These are phyloP conservation scores for Hermatobates lingyangjiaoensis DNA, from an alignment of 1,140 invertebrate genomes.

Conservation along the genomic window DNA sequence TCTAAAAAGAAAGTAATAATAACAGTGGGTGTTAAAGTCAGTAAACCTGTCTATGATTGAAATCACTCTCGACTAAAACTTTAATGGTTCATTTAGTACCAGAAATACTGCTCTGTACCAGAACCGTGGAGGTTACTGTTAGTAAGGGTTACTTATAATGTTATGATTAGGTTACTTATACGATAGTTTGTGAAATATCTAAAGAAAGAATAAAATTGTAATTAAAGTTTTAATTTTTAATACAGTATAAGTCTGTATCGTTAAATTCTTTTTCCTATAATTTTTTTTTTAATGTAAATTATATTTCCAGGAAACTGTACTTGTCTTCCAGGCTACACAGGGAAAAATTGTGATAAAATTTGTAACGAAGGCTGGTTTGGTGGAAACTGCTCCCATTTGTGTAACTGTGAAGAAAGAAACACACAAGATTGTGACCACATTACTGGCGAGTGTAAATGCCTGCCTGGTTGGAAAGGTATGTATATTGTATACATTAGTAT, in stretches of 20 bases:
- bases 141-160: no score
- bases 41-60: slow-evolving; percentile 12
- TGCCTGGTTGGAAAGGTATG: slow-evolving; percentile 54
- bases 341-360: slow-evolving; percentile 52
- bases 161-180: no score
- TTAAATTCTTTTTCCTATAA: not conserved
- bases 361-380: slow-evolving; percentile 52
- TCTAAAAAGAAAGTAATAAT: no score
- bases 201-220: not conserved
- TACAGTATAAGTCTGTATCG: not conserved
- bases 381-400: slow-evolving; percentile 43
- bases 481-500: no score
- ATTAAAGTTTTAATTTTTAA: not conserved
- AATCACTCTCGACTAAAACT: not conserved
- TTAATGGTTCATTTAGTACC: not conserved
- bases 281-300: not conserved
- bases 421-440: slow-evolving; percentile 55
- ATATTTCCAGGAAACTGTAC: slow-evolving; percentile 50
- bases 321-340: slow-evolving; percentile 70
- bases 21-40: no score
- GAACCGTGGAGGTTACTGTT: no score
- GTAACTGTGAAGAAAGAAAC: slow-evolving; percentile 49
- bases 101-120: no score
- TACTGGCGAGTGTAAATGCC: slow-evolving; percentile 68
- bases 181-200: not conserved